Evolutionary conservation across 1,140 invertebrate species (phyloP), one percentile per base, ranked within the genome.

Genomic region (Calycopis cecrops): DNA sequence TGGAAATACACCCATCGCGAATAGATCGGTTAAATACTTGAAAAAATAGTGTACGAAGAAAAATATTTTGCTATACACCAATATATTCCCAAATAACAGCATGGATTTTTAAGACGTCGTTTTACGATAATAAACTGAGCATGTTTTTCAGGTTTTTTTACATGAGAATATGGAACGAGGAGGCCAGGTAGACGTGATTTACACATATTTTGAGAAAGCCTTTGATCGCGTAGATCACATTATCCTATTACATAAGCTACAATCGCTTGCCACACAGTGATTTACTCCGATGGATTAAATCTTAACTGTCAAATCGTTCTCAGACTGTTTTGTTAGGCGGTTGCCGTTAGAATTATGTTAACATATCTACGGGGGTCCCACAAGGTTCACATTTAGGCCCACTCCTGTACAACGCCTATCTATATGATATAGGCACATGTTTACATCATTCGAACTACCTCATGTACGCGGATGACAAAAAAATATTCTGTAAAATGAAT

Each of bases 151-250:
- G 51, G 47, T n/a, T 9, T 55, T 57, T 44, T 18, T 57, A 9
- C 16, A 44, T 4, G 40, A 37, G 3, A 42, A 34, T 21, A 60
- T 64, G 52, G 58, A 57, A 7, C 51, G 33, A 28, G 38, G 48
- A 1, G 52, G 37, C 17, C 55, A 62, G 44, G 55, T 62, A 16
- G 51, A 62, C 18, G 58, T 60, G 1, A 57, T 62, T 14, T 60
- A 64, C 35, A 64, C 62, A 6, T 58, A 64, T 48, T 57, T 55
- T 17, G 55, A 60, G 54, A 64, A 64, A 55, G 58, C 52, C 3
- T 64, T 60, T 38, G 62, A 64, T 42, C 52, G 55, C 7, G 55
- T 58, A 21, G 54, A 62, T 48, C 60, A 65, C 35, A 8, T 54
- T 8, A 59, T 62, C 37, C 37, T 65, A 2, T 11, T 62, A 9